Conservation (phyloP, 2,888 invertebrate genomes). For the Ditula angustiorana region DNA sequence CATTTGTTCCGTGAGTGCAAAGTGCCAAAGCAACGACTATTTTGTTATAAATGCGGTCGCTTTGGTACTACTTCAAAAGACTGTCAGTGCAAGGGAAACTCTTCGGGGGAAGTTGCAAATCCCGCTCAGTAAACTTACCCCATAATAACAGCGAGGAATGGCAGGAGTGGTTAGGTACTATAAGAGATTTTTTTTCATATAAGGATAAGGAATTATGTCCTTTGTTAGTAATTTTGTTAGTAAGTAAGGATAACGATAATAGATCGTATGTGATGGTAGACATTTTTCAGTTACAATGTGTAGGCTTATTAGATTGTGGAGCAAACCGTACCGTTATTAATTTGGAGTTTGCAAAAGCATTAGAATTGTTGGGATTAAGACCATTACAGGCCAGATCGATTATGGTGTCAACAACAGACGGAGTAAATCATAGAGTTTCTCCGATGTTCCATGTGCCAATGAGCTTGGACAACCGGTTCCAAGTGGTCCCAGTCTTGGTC, state of each 20-base stretch:
- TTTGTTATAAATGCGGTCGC: not conserved
- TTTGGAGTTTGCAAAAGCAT: slow-evolving; percentile 6
- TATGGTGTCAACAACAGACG: slow-evolving; percentile 29
- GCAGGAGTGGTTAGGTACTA: slow-evolving; percentile 23
- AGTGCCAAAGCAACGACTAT: not conserved
- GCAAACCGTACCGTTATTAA: slow-evolving; percentile 32
- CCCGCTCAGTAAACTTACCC: slow-evolving; percentile 27
- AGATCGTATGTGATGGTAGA: slow-evolving; percentile 22
- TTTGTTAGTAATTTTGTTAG: slow-evolving; percentile 9
- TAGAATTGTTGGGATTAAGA: slow-evolving; percentile 11
- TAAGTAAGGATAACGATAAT: slow-evolving; percentile 28
- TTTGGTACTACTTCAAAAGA: not conserved
- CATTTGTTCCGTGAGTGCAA: not conserved
- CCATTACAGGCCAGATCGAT: not conserved
- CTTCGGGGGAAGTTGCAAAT: not conserved
- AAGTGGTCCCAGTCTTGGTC: slow-evolving; percentile 19
- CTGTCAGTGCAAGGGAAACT: slow-evolving; percentile 8
- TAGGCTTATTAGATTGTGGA: slow-evolving; percentile 35
- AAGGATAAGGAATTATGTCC: slow-evolving; percentile 12
- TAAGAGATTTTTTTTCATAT: not conserved
- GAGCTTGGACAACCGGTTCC: slow-evolving; percentile 24
- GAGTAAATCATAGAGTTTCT: slow-evolving; percentile 12
- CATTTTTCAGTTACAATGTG: slow-evolving; percentile 14
- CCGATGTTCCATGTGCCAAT: slow-evolving; percentile 9
- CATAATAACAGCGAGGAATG: slow-evolving; percentile 20